These are phyloP conservation scores for Neolamprologus variostigma DNA, from an alignment of 2,113 vertebrate genomes.

Conservation along the genomic window DNA sequence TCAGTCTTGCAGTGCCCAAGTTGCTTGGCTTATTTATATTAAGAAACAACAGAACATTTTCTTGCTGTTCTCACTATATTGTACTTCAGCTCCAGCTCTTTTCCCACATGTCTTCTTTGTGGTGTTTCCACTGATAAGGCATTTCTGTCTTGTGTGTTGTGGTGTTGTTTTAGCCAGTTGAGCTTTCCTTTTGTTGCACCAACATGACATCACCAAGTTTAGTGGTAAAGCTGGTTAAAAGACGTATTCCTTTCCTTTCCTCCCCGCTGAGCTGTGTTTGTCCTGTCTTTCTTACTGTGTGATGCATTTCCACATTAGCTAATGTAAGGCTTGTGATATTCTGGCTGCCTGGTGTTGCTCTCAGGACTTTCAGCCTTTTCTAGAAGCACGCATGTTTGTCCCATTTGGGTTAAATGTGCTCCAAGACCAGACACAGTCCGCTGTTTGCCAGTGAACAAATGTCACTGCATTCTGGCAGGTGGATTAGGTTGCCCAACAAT, in stretches of 20 bases:
- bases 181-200: background rate
- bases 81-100: background rate
- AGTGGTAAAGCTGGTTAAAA: background rate
- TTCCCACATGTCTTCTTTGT: background rate
- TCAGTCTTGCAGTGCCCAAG: background rate
- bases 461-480: background rate
- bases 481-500: conserved; percentile 52
- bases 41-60: background rate
- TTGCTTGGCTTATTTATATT: background rate
- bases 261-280: background rate
- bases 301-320: background rate
- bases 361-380: background rate
- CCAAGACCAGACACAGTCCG: background rate
- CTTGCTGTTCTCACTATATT: background rate
- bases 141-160: background rate
- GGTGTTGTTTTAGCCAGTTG: background rate
- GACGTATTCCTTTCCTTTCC: background rate
- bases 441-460: background rate
- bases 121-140: background rate
- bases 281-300: background rate
- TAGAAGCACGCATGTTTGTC: background rate
- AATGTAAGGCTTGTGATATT: background rate
- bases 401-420: background rate
- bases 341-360: background rate
- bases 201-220: background rate